phyloP scores from a whole-genome alignment of 2,797 vertebrate genomes.

The Cichlasoma orientale region DNA sequence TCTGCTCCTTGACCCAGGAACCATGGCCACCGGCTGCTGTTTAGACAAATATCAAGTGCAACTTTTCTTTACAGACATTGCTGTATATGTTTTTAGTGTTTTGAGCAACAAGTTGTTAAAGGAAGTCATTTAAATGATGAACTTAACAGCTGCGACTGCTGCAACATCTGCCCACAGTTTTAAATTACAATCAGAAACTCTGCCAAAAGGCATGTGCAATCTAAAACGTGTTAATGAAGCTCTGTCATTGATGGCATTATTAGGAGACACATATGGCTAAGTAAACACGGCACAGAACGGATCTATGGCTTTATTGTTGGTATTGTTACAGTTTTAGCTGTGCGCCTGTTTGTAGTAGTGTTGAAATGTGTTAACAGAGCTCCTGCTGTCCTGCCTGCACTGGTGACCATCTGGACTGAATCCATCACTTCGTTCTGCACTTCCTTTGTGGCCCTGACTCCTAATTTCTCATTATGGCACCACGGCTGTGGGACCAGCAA shows the following conservation, averaged over 20 bases:
- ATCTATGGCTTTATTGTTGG: slow-evolving; percentile 15
- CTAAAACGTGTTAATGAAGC: neutral
- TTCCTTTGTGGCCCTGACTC: slow-evolving; percentile 39
- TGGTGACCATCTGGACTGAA: slow-evolving; percentile 67
- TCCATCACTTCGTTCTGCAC: slow-evolving; percentile 60
- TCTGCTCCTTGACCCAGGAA: slow-evolving; percentile 24
- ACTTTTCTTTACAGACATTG: neutral
- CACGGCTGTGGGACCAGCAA: slow-evolving; percentile 2
- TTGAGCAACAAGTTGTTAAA: neutral
- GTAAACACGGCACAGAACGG: slow-evolving; percentile 6
- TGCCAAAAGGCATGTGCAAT: neutral
- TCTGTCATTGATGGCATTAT: slow-evolving; percentile 20
- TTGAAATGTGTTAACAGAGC: slow-evolving; percentile 59
- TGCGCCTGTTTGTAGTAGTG: slow-evolving; percentile 26
- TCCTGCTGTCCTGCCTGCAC: slow-evolving; percentile 48
- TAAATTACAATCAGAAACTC: neutral
- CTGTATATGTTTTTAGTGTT: neutral
- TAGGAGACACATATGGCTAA: slow-evolving; percentile 1
- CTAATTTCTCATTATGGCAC: slow-evolving; percentile 56
- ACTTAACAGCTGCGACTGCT: neutral
- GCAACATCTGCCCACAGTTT: slow-evolving; percentile 18
- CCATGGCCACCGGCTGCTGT: neutral
- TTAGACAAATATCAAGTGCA: neutral
- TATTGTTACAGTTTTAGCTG: slow-evolving; percentile 23
- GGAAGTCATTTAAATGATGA: neutral